phyloP scores from a whole-genome alignment of 2,113 vertebrate genomes.

The Cervus canadensis region DNA sequence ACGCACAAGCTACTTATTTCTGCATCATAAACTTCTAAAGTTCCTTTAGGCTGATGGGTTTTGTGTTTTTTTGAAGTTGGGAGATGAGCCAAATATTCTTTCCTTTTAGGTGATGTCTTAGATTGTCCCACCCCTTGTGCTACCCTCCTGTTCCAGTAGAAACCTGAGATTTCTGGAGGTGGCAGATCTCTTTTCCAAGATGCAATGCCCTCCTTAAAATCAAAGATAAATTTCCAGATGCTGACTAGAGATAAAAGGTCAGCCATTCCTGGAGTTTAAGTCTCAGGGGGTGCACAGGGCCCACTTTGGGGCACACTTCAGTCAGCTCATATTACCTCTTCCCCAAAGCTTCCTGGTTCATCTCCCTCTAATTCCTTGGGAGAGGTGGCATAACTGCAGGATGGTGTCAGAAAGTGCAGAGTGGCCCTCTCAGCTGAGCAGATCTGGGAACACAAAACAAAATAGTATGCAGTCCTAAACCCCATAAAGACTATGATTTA shows the following conservation, averaged over 20 bases:
- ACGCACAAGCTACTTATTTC: conserved; percentile 80
- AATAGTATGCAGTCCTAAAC: background rate
- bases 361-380: background rate
- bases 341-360: background rate
- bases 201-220: background rate
- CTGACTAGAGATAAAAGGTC: background rate
- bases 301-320: background rate
- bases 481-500: background rate
- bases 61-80: conserved; percentile 70
- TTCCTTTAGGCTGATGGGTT: conserved; percentile 78
- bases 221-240: background rate
- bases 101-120: conserved; percentile 31
- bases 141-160: conserved; percentile 28
- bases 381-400: background rate
- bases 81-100: conserved; percentile 71
- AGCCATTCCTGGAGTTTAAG: background rate
- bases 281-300: rapidly evolving
- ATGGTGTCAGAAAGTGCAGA: background rate
- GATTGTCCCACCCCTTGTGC: conserved; percentile 23
- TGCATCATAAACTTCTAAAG: conserved; percentile 84
- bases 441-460: background rate
- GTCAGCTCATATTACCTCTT: background rate
- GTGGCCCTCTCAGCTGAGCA: too few relatives aligned
- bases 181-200: background rate
- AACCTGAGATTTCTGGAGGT: conserved; percentile 55